Conservation (phyloP, 2,113 vertebrate genomes). For the Empidonax alnorum region DNA sequence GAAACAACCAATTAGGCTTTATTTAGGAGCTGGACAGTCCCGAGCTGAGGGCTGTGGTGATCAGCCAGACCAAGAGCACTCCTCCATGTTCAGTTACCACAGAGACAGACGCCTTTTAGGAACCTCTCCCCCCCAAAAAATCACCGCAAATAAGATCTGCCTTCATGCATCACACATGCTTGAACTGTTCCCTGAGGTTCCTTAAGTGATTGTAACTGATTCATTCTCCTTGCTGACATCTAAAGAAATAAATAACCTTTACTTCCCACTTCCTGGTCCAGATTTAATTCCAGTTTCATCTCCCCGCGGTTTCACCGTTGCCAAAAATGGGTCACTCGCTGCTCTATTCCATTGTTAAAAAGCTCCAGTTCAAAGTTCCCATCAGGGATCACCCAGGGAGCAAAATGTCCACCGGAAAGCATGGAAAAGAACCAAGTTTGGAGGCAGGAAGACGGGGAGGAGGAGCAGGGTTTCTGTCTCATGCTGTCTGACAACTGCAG, state of each 20-base stretch:
- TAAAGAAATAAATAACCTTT: constrained; percentile 18
- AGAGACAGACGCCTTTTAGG: background rate
- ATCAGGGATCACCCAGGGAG: background rate
- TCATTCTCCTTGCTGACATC: constrained; percentile 37
- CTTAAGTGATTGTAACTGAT: constrained; percentile 45
- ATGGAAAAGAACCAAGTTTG: background rate
- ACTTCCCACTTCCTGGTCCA: background rate
- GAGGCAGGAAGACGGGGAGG: background rate
- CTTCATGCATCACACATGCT: constrained; percentile 3
- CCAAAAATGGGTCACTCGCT: background rate
- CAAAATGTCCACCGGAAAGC: background rate
- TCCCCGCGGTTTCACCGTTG: background rate
- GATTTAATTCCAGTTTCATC: background rate
- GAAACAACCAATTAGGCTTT: background rate
- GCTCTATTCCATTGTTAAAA: background rate
- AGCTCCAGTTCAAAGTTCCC: background rate
- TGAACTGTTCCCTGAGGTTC: constrained; percentile 2
- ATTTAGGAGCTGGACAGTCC: constrained; percentile 4
- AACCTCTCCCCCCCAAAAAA: constrained; percentile 26
- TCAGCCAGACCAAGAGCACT: background rate
- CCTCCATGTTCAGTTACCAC: background rate
- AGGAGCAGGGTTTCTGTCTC: background rate
- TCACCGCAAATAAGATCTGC: constrained; percentile 40
- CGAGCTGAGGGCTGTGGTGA: background rate
- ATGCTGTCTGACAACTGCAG: background rate